Evolutionary conservation across 2,113 vertebrate genomes (phyloP).

Genomic region (Cnemophilus loriae): DNA sequence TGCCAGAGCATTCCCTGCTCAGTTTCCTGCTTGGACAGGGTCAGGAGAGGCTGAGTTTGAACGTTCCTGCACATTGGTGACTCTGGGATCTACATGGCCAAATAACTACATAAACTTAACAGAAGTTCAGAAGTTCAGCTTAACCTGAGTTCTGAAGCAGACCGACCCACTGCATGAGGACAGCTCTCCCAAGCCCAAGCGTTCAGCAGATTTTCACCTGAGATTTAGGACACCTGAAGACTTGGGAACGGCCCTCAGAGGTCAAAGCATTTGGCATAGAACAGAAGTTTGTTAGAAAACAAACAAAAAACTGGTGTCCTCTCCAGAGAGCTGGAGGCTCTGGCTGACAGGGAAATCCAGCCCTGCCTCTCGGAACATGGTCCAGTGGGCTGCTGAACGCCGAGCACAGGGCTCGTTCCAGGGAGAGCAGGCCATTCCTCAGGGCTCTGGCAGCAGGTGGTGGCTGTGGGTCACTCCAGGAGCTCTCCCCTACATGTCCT

Average conservation of each 20-base stretch:
- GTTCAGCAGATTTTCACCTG: neutral
- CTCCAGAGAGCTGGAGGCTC: neutral
- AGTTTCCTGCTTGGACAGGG: no score
- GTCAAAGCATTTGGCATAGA: neutral
- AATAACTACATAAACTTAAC: neutral
- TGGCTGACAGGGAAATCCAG: neutral
- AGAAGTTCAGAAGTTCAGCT: neutral
- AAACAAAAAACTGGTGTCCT: neutral
- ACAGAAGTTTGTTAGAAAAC: neutral
- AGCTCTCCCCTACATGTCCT: slow-evolving; percentile 83
- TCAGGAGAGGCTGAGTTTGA: neutral
- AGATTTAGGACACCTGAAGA: neutral
- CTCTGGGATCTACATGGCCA: neutral
- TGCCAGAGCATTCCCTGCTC: neutral
- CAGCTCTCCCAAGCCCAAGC: accelerated
- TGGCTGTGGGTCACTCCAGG: neutral
- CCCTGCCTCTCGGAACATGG: accelerated
- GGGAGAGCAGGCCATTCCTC: neutral
- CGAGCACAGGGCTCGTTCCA: accelerated
- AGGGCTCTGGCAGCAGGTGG: neutral
- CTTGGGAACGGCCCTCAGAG: neutral
- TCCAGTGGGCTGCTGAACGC: accelerated
- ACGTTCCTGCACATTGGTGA: accelerated
- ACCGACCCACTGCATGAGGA: accelerated
- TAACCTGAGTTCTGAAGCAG: neutral